Base-by-base conservation (phyloP, 2,113 vertebrate species). In the Felis chaus region DNA sequence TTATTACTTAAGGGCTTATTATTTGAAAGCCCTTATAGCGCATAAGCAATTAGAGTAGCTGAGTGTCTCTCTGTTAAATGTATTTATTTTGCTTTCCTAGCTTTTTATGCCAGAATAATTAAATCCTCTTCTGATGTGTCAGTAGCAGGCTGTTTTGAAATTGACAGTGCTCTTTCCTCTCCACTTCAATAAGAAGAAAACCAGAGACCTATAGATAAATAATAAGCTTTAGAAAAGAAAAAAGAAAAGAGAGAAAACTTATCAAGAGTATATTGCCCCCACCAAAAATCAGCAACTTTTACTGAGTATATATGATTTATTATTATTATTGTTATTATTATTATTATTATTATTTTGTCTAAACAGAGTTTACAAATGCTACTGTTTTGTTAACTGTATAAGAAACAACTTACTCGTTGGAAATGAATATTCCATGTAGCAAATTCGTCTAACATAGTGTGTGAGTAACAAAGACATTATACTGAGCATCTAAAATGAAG, bases 1-100 rank as follows among this genome's bases (percentile, higher is more conserved):
- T 99, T 99, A 98, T 99, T 99, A 98, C 98, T 99, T 99, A 98
- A 99, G 97, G 97, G 96, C 97, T 98, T 98, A 98, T 98, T 98
- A 98, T 99, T 98, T 98, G 97, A 99, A 98, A 98, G 98, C 97
- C 98, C 95, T 98, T 98, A 98, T 63, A 97, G 89, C 53, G 69
- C 69, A 96, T 97, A 97, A 94, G 93, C 98, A 99, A 99, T 99
- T 99, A 99, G 91, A 96, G 66, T 89, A 97, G 89, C 88, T 90
- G 97, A 98, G 93, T 98, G 97, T 97, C 96, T 85, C 73, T 98
- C 98, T 98, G 84, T 96, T 98, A 98, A 97, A 94, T 98, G 88
- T 98, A 97, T 98, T 99, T 99, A 98, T 99, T 99, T 98, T 98
- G 92, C 85, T 98, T 97, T 98, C 45, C 41, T 97, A 97, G 91